A percentile compares a stretch with the other conserved stretches of the same genome.
Evolutionary conservation across 1,140 invertebrate species (phyloP).

Genomic region (Dreissena polymorpha): DNA sequence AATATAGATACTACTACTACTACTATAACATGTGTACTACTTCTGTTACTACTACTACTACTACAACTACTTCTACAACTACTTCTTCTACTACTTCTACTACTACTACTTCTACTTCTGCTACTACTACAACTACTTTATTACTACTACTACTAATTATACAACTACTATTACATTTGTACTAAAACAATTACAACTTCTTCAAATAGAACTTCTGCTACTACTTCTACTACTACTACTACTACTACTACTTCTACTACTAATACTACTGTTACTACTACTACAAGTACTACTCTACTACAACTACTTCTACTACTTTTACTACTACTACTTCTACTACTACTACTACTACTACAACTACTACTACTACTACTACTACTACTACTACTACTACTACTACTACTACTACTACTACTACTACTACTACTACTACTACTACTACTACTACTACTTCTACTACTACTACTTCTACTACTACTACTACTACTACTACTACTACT

Average conservation of each 20-base stretch:
- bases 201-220: not conserved
- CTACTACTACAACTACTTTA: too few species aligned
- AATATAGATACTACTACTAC: slow-evolving; percentile 8
- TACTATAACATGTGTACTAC: slow-evolving; percentile 15
- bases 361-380: slow-evolving; percentile 21
- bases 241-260: slow-evolving; percentile 18
- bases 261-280: slow-evolving; percentile 40
- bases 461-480: slow-evolving; percentile 24
- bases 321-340: slow-evolving; percentile 17
- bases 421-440: slow-evolving; percentile 31
- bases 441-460: slow-evolving; percentile 20
- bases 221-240: not conserved
- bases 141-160: slow-evolving; percentile 8
- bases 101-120: slow-evolving; percentile 34
- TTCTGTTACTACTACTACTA: slow-evolving; percentile 11
- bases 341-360: slow-evolving; percentile 19
- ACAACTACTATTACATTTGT: slow-evolving; percentile 18
- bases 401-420: slow-evolving; percentile 2
- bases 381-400: not conserved
- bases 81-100: slow-evolving; percentile 4
- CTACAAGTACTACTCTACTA: not conserved
- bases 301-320: slow-evolving; percentile 19
- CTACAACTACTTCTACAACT: not conserved
- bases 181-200: slow-evolving; percentile 7
- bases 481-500: slow-evolving; percentile 18